These are phyloP conservation scores for Pavo muticus DNA, from an alignment of 2,113 vertebrate species.

Conservation along the genomic window DNA sequence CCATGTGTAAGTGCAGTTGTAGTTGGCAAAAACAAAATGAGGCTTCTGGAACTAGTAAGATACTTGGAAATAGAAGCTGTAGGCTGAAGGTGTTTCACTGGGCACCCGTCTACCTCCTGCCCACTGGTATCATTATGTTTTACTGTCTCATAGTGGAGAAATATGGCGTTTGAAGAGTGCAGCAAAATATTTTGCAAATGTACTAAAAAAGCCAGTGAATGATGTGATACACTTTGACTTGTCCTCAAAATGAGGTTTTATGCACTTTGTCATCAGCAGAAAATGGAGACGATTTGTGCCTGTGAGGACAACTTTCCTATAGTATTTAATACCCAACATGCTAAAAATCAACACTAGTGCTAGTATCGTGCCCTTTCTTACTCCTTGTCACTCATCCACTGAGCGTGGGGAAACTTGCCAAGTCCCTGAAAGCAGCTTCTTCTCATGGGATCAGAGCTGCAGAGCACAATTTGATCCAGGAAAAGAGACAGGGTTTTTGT, in stretches of 20 bases:
- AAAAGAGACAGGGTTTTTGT: conserved; percentile 24
- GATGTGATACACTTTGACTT: not conserved
- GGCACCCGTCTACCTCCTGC: not conserved
- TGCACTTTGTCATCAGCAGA: not conserved
- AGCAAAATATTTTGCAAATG: not conserved
- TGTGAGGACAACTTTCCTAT: not conserved
- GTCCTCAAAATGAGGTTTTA: not conserved
- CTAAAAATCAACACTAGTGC: not conserved
- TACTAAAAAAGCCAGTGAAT: not conserved
- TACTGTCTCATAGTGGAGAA: not conserved
- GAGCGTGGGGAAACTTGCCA: conserved; percentile 26
- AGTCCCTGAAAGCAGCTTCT: conserved; percentile 11
- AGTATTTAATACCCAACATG: not conserved
- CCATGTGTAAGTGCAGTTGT: not conserved
- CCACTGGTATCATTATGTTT: not conserved
- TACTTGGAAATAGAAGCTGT: not conserved
- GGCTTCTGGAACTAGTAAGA: not conserved
- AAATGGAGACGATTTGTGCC: not conserved
- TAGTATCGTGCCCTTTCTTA: not conserved
- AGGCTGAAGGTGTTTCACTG: not conserved
- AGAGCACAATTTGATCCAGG: not conserved
- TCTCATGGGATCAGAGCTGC: not conserved
- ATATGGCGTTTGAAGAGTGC: not conserved
- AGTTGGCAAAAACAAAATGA: not conserved
- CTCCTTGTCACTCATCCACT: conserved; percentile 4